phyloP scores from a whole-genome alignment of 2,113 vertebrate species.

The Seriola rivoliana region DNA sequence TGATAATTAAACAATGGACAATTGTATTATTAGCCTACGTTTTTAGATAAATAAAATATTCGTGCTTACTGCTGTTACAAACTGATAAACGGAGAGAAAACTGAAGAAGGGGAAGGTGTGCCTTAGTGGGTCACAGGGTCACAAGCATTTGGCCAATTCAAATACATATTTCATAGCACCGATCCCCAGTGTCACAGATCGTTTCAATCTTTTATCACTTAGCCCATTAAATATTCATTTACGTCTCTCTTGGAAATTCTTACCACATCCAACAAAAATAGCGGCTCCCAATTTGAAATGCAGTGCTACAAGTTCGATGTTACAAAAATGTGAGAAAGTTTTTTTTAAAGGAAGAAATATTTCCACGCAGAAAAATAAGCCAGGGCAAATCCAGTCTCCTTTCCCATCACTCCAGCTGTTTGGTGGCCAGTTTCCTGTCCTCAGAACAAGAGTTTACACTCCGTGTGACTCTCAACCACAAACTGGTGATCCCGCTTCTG shows the following conservation, averaged over 20 bases:
- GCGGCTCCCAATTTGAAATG: not conserved
- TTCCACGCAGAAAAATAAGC: not conserved
- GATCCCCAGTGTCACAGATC: conserved; percentile 27
- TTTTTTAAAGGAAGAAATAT: not conserved
- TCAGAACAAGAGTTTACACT: conserved; percentile 32
- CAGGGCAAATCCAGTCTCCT: not conserved
- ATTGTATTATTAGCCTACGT: no score
- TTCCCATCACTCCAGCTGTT: conserved; percentile 7
- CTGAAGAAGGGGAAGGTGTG: not conserved
- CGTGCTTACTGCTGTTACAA: not conserved
- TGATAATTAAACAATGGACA: not conserved
- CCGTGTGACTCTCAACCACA: conserved; percentile 34
- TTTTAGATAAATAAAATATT: not conserved
- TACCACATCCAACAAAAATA: conserved; percentile 24
- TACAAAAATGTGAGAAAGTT: not conserved
- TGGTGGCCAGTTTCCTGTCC: conserved; percentile 14
- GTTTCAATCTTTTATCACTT: conserved; percentile 53
- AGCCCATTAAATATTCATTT: conserved; percentile 47
- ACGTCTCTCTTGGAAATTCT: conserved; percentile 8
- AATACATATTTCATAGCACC: conserved; percentile 51
- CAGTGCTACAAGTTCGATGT: not conserved
- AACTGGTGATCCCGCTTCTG: conserved; percentile 9
- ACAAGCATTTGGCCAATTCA: conserved; percentile 22
- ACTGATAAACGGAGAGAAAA: not conserved
- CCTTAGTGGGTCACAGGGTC: conserved; percentile 35